Conservation (phyloP, 2,888 invertebrate genomes). For the Bhutanitis thaidina region DNA sequence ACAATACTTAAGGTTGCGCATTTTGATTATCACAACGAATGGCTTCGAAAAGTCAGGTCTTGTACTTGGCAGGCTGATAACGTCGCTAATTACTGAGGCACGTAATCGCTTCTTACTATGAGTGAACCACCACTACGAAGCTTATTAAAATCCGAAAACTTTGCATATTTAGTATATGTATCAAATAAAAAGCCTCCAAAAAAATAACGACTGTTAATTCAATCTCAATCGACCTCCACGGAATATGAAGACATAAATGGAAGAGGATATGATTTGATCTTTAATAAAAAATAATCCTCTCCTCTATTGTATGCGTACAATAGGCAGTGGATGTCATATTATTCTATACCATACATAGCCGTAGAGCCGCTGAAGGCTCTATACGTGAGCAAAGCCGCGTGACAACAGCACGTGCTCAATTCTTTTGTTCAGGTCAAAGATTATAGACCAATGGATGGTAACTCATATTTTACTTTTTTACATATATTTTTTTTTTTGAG, state of each 20-base stretch:
- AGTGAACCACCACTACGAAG: too few species aligned
- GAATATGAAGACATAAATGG: constrained; percentile 4
- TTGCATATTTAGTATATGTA: too few species aligned
- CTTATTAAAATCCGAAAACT: too few species aligned
- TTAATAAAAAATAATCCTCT: constrained; percentile 32
- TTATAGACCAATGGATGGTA: constrained; percentile 11
- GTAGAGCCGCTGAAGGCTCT: constrained; percentile 21
- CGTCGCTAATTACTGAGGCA: too few species aligned
- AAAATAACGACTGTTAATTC: not conserved
- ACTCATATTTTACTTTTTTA: not conserved
- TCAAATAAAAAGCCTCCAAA: not conserved
- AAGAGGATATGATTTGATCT: constrained; percentile 22
- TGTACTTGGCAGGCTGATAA: too few species aligned
- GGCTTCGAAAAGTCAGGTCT: too few species aligned
- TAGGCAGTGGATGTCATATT: constrained; percentile 27
- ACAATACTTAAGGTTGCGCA: too few species aligned
- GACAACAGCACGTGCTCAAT: constrained; percentile 40
- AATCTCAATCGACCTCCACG: not conserved
- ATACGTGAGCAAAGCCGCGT: constrained; percentile 40
- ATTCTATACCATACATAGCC: constrained; percentile 19
- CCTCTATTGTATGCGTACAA: constrained; percentile 32
- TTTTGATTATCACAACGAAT: too few species aligned
- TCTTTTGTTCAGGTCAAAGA: constrained; percentile 24
- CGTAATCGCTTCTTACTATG: too few species aligned
- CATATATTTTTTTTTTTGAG: not conserved